Evolutionary conservation across 2,888 invertebrate genomes (phyloP).

Genomic region (Drosophila colorata): DNA sequence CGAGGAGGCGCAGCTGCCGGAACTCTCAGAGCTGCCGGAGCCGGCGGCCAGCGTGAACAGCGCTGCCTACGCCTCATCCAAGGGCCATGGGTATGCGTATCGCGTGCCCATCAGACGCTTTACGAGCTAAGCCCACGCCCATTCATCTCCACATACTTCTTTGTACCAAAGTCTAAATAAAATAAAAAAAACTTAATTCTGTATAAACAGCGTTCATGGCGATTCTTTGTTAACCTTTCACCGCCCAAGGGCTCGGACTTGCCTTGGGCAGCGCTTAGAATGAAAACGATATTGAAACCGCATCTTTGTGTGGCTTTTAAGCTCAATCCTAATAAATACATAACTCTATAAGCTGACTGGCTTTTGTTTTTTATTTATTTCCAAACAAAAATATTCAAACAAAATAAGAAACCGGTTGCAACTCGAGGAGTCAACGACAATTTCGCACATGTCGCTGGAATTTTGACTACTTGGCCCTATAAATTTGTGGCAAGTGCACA

Average conservation of each 20-base stretch:
- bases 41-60: constrained; percentile 32
- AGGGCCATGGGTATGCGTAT: constrained; percentile 67
- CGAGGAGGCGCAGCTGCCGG: too few species aligned
- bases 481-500: constrained; percentile 35
- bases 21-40: constrained; percentile 24
- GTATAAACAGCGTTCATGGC: constrained; percentile 18
- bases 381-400: constrained; percentile 6
- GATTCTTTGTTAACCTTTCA: constrained; percentile 55
- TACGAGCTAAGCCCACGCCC: constrained; percentile 44
- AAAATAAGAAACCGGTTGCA: constrained; percentile 36
- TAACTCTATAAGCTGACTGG: constrained; percentile 1
- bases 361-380: constrained; percentile 12
- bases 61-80: constrained; percentile 41
- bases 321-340: constrained; percentile 27
- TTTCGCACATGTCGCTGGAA: constrained; percentile 34
- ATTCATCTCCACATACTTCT: constrained; percentile 8
- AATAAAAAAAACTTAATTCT: constrained; percentile 44
- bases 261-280: constrained; percentile 64
- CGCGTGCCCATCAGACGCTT: constrained; percentile 60
- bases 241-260: constrained; percentile 52
- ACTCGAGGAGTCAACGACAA: constrained; percentile 16
- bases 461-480: constrained; percentile 27
- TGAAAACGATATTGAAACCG: constrained; percentile 21
- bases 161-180: constrained; percentile 63
- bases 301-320: constrained; percentile 13